Evolutionary conservation across 2,113 vertebrate species (phyloP).

Genomic region (Oryzias celebensis): DNA sequence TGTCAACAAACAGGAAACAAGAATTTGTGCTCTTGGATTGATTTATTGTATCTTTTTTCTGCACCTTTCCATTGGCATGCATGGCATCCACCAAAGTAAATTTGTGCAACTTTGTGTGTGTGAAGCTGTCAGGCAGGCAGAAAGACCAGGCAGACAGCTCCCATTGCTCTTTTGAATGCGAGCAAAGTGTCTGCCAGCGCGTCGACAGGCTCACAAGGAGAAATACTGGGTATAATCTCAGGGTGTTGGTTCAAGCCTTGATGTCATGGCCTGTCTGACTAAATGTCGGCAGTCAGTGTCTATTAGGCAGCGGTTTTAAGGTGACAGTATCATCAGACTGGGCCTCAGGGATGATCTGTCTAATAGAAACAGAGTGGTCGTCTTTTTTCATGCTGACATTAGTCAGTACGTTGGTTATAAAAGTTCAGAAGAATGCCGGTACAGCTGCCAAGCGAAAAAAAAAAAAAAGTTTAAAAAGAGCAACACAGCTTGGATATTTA

Average conservation of each 20-base stretch:
- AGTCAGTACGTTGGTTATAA: neutral
- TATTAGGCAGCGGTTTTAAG: constrained; percentile 17
- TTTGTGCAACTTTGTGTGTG: constrained; percentile 9
- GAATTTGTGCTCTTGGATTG: too few species aligned
- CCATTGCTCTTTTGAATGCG: constrained; percentile 45
- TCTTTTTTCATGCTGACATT: neutral
- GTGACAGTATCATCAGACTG: neutral
- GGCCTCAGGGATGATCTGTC: neutral
- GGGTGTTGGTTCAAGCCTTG: constrained; percentile 3
- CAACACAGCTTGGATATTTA: too few species aligned
- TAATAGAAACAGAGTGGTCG: neutral
- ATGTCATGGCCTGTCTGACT: constrained; percentile 20
- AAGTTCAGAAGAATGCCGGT: too few species aligned
- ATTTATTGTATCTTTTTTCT: neutral
- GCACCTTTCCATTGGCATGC: neutral
- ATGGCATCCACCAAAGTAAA: neutral
- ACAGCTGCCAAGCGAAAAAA: too few species aligned
- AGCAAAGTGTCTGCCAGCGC: constrained; percentile 31
- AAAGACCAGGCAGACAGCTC: constrained; percentile 41
- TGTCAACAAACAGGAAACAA: too few species aligned
- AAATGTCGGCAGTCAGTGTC: constrained; percentile 11
- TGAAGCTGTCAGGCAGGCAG: constrained; percentile 10
- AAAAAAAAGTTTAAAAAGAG: too few species aligned
- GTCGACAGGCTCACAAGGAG: constrained; percentile 37
- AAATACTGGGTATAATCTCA: constrained; percentile 35